These are phyloP conservation scores for Corynorhinus townsendii DNA, from an alignment of 2,113 vertebrate genomes.

Conservation along the genomic window DNA sequence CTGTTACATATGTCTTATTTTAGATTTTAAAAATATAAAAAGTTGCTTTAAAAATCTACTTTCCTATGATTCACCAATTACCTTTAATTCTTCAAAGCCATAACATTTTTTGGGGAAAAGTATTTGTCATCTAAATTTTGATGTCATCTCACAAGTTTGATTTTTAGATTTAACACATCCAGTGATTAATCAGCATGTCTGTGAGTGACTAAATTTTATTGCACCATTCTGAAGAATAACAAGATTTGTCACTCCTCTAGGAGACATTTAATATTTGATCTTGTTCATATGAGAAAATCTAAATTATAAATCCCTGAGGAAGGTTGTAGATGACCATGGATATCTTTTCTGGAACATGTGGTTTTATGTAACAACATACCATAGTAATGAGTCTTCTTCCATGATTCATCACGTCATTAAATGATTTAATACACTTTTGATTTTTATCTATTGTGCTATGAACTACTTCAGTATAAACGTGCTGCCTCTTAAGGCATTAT, in stretches of 20 bases:
- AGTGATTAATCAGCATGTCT: not conserved
- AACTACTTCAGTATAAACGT: not conserved
- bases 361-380: constrained; percentile 39
- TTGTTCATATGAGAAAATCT: not conserved
- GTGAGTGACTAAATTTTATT: not conserved
- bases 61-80: not conserved
- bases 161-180: not conserved
- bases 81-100: not conserved
- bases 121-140: not conserved
- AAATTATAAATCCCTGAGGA: constrained; percentile 10
- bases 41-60: not conserved
- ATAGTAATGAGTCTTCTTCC: not conserved
- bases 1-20: not conserved
- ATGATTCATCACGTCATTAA: constrained; percentile 39
- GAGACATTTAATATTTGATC: constrained; percentile 1
- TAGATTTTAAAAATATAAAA: not conserved
- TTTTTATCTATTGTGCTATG: not conserved
- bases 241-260: constrained; percentile 14
- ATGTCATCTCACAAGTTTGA: not conserved
- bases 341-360: constrained; percentile 19
- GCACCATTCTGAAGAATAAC: not conserved
- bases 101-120: not conserved
- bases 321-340: not conserved
- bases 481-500: not conserved
- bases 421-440: constrained; percentile 36